phyloP scores from a whole-genome alignment of 2,888 invertebrate genomes.

The Caradrina clavipalpis region DNA sequence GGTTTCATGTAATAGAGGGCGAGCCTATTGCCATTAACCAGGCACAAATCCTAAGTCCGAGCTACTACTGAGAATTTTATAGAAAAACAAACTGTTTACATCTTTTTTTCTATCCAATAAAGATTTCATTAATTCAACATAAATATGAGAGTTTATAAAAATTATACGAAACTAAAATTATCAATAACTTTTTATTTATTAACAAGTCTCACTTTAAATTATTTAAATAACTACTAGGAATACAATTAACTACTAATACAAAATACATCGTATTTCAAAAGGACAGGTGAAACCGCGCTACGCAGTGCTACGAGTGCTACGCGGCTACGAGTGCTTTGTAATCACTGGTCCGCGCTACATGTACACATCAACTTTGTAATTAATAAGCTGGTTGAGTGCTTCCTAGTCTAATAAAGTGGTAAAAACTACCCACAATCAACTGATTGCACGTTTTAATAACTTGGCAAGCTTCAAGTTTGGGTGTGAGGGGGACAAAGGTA shows the following conservation, averaged over 20 bases:
- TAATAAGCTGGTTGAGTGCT: slow-evolving; percentile 78
- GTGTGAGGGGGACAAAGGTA: slow-evolving; percentile 70
- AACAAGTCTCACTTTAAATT: no score
- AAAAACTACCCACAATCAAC: slow-evolving; percentile 85
- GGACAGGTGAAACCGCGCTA: slow-evolving; percentile 26
- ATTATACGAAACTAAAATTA: neutral
- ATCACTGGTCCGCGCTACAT: slow-evolving; percentile 51
- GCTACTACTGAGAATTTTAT: no score
- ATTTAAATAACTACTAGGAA: no score
- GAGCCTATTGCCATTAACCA: no score
- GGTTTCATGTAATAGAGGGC: no score
- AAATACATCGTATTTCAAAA: neutral
- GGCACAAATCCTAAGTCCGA: no score
- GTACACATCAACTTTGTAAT: slow-evolving; percentile 71
- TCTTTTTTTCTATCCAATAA: no score
- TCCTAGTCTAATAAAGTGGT: slow-evolving; percentile 81
- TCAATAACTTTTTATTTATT: no score
- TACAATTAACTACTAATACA: no score
- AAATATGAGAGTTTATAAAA: neutral
- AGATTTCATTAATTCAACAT: neutral
- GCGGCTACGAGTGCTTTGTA: slow-evolving; percentile 39
- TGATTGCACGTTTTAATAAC: slow-evolving; percentile 88
- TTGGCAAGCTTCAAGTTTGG: slow-evolving; percentile 75
- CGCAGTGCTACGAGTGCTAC: slow-evolving; percentile 30
- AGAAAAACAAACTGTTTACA: no score